Evolutionary conservation across 2,888 invertebrate genomes (phyloP).

Genomic region (Phortica okadai): DNA sequence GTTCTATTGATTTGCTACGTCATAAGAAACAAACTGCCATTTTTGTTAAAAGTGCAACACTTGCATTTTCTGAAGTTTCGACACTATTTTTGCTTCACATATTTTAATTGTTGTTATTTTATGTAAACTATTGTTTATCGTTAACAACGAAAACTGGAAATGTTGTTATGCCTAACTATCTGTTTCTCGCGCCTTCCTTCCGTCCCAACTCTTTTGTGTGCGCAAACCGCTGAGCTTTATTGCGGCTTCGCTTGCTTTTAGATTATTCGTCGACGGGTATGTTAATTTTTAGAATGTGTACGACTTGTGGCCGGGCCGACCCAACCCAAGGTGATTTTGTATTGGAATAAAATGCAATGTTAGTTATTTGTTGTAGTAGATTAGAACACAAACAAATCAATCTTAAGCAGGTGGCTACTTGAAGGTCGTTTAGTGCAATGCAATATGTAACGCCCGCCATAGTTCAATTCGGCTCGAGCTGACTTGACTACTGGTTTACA

Average conservation of each 20-base stretch:
- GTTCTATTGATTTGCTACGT: too few relatives aligned
- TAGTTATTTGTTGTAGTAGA: background rate
- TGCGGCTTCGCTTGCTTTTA: slow-evolving; percentile 2
- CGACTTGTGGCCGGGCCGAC: background rate
- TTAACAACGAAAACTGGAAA: background rate
- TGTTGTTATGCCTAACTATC: background rate
- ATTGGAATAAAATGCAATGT: background rate
- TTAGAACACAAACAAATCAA: background rate
- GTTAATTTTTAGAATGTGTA: slow-evolving; percentile 32
- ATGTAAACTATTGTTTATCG: slow-evolving; percentile 21
- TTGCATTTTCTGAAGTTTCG: background rate
- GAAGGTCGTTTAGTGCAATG: slow-evolving; percentile 2
- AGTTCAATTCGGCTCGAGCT: background rate
- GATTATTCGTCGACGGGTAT: slow-evolving; percentile 21
- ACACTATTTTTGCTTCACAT: background rate
- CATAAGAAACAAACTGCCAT: too few relatives aligned
- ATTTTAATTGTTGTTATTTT: slow-evolving; percentile 20
- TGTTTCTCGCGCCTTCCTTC: background rate
- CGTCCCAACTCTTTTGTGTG: too few relatives aligned
- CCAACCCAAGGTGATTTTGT: slow-evolving; percentile 21
- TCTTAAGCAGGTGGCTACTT: slow-evolving; percentile 22
- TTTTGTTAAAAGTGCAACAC: background rate
- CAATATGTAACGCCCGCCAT: background rate
- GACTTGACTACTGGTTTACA: background rate
- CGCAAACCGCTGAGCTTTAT: background rate